A percentile compares a stretch with the other conserved stretches of the same genome.
These are phyloP conservation scores for Chouioia cunea DNA, from an alignment of 2,888 invertebrate species.

Conservation along the genomic window DNA sequence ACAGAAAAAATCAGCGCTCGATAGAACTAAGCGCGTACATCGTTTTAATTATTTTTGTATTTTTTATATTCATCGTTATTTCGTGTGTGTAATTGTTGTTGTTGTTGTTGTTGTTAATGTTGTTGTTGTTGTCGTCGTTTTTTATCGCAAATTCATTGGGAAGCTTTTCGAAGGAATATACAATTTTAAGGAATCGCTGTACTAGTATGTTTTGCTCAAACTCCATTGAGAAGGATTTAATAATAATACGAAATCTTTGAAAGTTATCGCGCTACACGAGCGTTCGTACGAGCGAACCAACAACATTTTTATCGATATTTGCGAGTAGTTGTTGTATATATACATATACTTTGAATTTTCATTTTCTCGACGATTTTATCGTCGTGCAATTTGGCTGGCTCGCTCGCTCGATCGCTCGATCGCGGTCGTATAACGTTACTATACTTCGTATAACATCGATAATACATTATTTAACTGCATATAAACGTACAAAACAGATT, in stretches of 20 bases:
- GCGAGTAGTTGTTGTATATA: no score
- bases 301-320: neutral
- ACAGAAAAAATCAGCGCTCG: slow-evolving; percentile 27
- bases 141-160: slow-evolving; percentile 24
- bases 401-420: neutral
- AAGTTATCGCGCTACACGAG: slow-evolving; percentile 14
- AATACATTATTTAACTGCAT: slow-evolving; percentile 64
- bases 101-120: slow-evolving; percentile 10
- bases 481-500: slow-evolving; percentile 62
- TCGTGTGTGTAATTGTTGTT: slow-evolving; percentile 9
- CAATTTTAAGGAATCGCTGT: slow-evolving; percentile 20
- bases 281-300: slow-evolving; percentile 21
- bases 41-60: no score
- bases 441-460: slow-evolving; percentile 34
- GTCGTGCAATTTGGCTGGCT: slow-evolving; percentile 14
- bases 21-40: slow-evolving; percentile 8
- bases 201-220: no score
- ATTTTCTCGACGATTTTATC: neutral
- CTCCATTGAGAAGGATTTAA: slow-evolving; percentile 31
- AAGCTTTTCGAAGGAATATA: slow-evolving; percentile 37
- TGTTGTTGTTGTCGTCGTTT: no score
- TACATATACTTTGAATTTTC: neutral
- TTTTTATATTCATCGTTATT: slow-evolving; percentile 4
- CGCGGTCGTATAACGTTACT: no score
- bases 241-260: slow-evolving; percentile 25